phyloP scores from a whole-genome alignment of 2,113 vertebrate genomes.

The Ctenodactylus gundi region DNA sequence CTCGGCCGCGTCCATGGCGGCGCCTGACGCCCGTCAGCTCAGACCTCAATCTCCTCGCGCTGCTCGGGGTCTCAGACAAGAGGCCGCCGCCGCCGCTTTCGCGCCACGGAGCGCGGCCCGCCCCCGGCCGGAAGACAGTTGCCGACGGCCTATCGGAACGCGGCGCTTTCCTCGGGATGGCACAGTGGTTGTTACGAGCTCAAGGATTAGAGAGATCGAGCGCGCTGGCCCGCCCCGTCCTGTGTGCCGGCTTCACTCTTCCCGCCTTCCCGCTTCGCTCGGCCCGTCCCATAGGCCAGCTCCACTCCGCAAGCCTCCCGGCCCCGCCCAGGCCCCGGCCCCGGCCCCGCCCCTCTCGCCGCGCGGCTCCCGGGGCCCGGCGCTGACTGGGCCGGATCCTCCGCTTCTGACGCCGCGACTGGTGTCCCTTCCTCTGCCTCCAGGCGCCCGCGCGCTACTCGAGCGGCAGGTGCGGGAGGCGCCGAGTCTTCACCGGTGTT shows the following conservation, averaged over 20 bases:
- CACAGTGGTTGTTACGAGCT: background rate
- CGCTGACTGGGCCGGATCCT: accelerated
- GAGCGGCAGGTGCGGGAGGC: no score
- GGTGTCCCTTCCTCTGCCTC: background rate
- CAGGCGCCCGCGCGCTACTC: background rate
- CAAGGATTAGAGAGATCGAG: slow-evolving; percentile 28
- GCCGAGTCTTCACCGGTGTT: background rate
- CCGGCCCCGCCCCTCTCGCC: background rate
- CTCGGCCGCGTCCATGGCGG: slow-evolving; percentile 90
- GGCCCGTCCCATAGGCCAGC: background rate
- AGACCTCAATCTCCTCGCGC: accelerated
- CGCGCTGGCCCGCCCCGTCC: no score
- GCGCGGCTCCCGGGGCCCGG: accelerated
- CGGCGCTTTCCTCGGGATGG: background rate
- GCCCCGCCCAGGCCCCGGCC: background rate
- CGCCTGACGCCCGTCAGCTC: accelerated
- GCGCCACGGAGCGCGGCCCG: background rate
- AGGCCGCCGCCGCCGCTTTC: accelerated
- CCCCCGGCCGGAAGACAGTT: slow-evolving; percentile 31
- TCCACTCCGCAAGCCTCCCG: no score
- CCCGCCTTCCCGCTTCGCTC: no score
- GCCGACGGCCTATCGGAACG: background rate
- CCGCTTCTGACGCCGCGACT: accelerated
- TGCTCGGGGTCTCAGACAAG: accelerated
- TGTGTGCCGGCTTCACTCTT: accelerated